Evolutionary conservation across 2,888 invertebrate genomes (phyloP).

Genomic region (Coelogynopora nodosa): DNA sequence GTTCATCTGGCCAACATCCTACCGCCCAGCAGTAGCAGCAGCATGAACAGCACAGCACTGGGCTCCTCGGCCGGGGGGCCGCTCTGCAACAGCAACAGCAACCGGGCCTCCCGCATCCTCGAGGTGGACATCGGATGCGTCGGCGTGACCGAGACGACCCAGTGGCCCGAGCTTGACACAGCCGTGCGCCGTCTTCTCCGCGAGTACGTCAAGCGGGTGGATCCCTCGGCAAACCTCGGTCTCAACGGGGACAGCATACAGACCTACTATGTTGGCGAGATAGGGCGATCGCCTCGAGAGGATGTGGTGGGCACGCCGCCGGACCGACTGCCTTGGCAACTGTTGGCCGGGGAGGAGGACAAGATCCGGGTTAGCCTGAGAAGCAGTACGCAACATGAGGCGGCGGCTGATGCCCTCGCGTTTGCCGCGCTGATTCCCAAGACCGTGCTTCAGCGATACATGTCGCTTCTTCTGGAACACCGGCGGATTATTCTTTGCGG

Average conservation of each 20-base stretch:
- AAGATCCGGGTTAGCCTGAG: too few relatives aligned
- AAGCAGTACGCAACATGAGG: too few relatives aligned
- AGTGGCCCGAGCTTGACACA: constrained; percentile 88
- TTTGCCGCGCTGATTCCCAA: constrained; percentile 93
- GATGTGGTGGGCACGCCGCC: too few relatives aligned
- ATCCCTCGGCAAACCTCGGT: constrained; percentile 83
- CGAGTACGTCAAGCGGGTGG: constrained; percentile 75
- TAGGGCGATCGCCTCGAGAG: too few relatives aligned
- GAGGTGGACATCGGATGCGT: constrained; percentile 71
- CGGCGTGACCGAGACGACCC: constrained; percentile 83
- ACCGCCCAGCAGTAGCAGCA: too few relatives aligned
- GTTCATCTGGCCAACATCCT: too few relatives aligned
- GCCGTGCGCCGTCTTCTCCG: constrained; percentile 86
- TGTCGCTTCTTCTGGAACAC: constrained; percentile 83
- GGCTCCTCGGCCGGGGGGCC: too few relatives aligned
- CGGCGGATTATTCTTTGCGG: constrained; percentile 91
- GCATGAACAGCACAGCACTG: too few relatives aligned
- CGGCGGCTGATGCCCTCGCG: constrained; percentile 85
- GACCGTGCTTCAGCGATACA: constrained; percentile 86
- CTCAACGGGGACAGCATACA: constrained; percentile 79
- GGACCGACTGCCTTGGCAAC: too few relatives aligned
- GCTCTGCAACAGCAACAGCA: too few relatives aligned
- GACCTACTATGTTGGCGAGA: constrained; percentile 85
- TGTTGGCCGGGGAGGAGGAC: too few relatives aligned
- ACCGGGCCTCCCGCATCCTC: too few relatives aligned